Base-by-base conservation (phyloP, 2,113 vertebrate species). In the Micronycteris hirsuta region DNA sequence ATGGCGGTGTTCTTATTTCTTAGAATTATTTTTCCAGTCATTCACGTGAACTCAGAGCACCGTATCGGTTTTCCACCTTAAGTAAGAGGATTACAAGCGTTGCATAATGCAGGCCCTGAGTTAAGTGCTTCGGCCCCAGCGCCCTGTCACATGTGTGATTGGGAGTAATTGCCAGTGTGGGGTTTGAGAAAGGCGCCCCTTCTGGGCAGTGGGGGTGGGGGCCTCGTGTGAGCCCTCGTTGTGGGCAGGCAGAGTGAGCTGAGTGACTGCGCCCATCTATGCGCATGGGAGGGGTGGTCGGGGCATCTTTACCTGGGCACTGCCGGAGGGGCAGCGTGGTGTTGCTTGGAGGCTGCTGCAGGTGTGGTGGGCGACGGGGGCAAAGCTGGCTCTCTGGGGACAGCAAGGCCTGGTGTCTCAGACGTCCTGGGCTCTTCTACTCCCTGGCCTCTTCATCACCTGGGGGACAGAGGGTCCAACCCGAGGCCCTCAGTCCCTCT, bases 101-200 rank as follows among this genome's bases (percentile, higher is more conserved):
- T 95, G 90, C 96, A 98, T 98, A 98, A 97, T 97, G 83, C 94
- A 97, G 28, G 52, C 93, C 97, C 93, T 16, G 78, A 98, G 97
- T 97, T 98, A 98, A 98, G 98, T 98, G 97, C 97, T 91, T 94
- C 65, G 87, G 97, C 96, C 98, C 97, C 87, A 97, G 97, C 82
- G 4, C 96, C 94, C 97, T 98, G 98, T 98, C 98, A 98, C 96
- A 97, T 89, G 70, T 95, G 94, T 98, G 97, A 98, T 98, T 98
- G 97, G 97, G 96, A 98, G 98, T 98, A 98, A 98, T 98, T 98
- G 94, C 97, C 86, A 96, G 97, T 97, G 97, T 98, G 96, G 97
- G 86, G 91, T 93, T 97, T 96, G 97, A 94, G 93, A 96, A 97
- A 97, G 95, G 96, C 84, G 38, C 86, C 87, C 92, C 19, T 89